phyloP scores from a whole-genome alignment of 2,113 vertebrate genomes.

The Mirza zaza region DNA sequence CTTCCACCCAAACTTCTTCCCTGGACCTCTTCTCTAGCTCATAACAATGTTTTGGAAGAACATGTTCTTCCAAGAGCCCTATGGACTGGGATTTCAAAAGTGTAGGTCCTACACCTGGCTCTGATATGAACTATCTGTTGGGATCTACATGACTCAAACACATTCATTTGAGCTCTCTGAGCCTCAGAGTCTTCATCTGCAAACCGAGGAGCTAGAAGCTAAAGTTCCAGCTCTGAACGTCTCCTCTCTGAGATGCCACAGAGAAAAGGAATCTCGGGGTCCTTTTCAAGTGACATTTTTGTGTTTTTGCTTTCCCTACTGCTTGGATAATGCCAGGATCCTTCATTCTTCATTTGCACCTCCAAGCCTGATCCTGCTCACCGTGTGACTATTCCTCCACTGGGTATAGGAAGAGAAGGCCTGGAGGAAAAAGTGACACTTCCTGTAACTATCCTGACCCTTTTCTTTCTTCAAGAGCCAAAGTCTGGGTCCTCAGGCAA shows the following conservation, averaged over 20 bases:
- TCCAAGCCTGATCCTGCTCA: neutral
- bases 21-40: neutral
- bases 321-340: neutral
- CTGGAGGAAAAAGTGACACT: neutral
- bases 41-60: neutral
- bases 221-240: neutral
- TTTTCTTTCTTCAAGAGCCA: neutral
- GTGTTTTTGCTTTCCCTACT: neutral
- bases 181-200: neutral
- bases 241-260: neutral
- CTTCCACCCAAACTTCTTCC: neutral
- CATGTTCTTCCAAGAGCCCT: neutral
- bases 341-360: neutral
- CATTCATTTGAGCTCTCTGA: neutral
- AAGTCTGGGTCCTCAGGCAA: neutral
- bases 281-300: neutral
- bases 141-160: neutral
- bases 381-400: accelerated
- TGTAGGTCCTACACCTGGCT: neutral
- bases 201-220: neutral
- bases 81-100: neutral
- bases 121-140: neutral
- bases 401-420: neutral
- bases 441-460: neutral
- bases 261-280: neutral